phyloP scores from a whole-genome alignment of 2,113 vertebrate species.

The Lophotis ruficrista region DNA sequence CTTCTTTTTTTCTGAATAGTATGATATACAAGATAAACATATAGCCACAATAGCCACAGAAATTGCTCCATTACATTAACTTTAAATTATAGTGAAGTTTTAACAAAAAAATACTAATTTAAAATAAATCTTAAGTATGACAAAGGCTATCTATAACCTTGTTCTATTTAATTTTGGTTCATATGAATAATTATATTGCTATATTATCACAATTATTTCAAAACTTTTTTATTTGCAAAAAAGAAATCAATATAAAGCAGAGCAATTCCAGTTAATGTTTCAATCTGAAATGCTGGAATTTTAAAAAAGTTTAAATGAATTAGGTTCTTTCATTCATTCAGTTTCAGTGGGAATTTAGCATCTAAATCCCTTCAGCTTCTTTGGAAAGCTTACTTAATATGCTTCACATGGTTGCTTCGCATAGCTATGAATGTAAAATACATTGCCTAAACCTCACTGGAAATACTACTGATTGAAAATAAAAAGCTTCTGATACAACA shows the following conservation, averaged over 20 bases:
- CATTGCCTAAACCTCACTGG: not conserved
- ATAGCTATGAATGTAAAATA: not conserved
- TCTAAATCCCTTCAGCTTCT: not conserved
- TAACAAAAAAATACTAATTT: not conserved
- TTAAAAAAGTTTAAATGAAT: not conserved
- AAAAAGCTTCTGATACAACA: not conserved
- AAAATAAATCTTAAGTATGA: not conserved
- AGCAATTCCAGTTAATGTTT: not conserved
- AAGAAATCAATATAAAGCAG: not conserved
- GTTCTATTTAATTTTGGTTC: not conserved
- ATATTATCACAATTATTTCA: not conserved
- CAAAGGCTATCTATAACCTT: not conserved
- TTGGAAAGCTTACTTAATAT: not conserved
- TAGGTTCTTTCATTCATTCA: not conserved
- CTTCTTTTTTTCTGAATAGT: not conserved
- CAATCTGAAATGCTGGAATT: not conserved
- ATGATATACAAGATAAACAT: not conserved
- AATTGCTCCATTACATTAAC: not conserved
- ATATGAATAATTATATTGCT: not conserved
- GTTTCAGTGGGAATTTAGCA: not conserved
- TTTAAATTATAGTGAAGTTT: not conserved
- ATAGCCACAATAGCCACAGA: not conserved
- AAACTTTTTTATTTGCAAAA: not conserved
- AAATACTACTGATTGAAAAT: not conserved
- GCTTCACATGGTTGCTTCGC: fast-evolving